Evolutionary conservation across 1,140 invertebrate genomes (phyloP), one percentile per base, ranked within the genome.

Genomic region (Littorina saxatilis): DNA sequence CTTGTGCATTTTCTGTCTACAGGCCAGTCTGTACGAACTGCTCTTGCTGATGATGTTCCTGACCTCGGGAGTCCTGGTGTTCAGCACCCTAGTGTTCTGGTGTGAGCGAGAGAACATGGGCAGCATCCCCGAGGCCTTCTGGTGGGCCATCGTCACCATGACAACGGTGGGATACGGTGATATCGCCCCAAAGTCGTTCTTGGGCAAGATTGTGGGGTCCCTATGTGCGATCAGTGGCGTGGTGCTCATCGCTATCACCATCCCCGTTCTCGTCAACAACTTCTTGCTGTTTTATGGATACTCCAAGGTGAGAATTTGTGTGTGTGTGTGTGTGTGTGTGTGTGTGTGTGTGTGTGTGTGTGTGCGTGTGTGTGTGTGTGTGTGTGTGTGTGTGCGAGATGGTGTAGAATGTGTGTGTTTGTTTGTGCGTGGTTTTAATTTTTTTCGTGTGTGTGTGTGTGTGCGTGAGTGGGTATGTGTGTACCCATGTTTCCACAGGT

Each of bases 151-250:
- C 68, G 83, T 91, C 94, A 99, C 98, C 91, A 99, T 99, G 97
- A 99, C 98, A 90, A 99, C 97, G 86, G 97, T 99, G 89, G 98
- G 98, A 81, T 99, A 99, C 94, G 98, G 98, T 93, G 98, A 99
- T 94, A 98, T 99, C 74, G 35, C 61, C 17, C 87, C 88, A 29
- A 83, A 52, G 55, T 83, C 68, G 15, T 75, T 84, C 50, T 80
- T 84, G 47, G 92, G 92, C 4, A 92, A 92, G 50, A 50, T 87
- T 11, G 40, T 85, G 50, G 85, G 80, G 2, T 61, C 78, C 0
- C 20, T 73, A 55, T 85, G 83, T 52, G 85, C 85, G 37, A 66
- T 87, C 7, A 79, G 79, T n/a, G 85, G 85, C 0, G 68, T 87
- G 0, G 61, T 82, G 39, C 43, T 87, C 7, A 43, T 87, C 15